Evolutionary conservation across 2,888 invertebrate species (phyloP).

Genomic region (Mimumesa dahlbomi): DNA sequence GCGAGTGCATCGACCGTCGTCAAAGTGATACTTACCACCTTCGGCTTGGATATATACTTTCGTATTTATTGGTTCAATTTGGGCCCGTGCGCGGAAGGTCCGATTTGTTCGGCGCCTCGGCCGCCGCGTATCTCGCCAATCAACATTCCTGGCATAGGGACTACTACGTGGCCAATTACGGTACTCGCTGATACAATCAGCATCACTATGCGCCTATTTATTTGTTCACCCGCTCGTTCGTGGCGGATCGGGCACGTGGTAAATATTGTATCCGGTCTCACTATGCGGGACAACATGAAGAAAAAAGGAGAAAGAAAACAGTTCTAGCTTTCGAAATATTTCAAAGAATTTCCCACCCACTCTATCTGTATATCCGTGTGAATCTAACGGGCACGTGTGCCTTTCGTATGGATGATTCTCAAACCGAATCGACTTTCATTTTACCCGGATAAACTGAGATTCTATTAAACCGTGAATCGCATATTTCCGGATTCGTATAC

Average conservation of each 20-base stretch:
- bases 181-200: slow-evolving; percentile 71
- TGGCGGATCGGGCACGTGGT: slow-evolving; percentile 21
- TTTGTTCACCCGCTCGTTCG: slow-evolving; percentile 55
- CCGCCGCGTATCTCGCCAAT: slow-evolving; percentile 70
- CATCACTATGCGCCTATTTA: slow-evolving; percentile 67
- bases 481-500: too few species aligned
- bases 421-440: too few species aligned
- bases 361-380: too few species aligned
- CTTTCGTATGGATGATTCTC: too few species aligned
- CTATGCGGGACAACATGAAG: neutral
- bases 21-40: slow-evolving; percentile 54
- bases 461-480: too few species aligned
- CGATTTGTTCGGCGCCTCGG: slow-evolving; percentile 59
- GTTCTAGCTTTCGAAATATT: too few species aligned
- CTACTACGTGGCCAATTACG: slow-evolving; percentile 72
- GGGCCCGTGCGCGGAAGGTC: slow-evolving; percentile 37
- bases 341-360: too few species aligned
- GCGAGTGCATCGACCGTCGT: slow-evolving; percentile 52
- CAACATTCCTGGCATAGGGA: slow-evolving; percentile 73
- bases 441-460: too few species aligned
- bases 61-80: slow-evolving; percentile 68
- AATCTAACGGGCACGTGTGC: too few species aligned
- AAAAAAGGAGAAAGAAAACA: too few species aligned
- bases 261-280: slow-evolving; percentile 17
- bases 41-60: slow-evolving; percentile 48